A percentile compares a stretch with the other conserved stretches of the same genome.
Evolutionary conservation across 2,797 vertebrate genomes (phyloP).

Genomic region (Gallinago solitaria): DNA sequence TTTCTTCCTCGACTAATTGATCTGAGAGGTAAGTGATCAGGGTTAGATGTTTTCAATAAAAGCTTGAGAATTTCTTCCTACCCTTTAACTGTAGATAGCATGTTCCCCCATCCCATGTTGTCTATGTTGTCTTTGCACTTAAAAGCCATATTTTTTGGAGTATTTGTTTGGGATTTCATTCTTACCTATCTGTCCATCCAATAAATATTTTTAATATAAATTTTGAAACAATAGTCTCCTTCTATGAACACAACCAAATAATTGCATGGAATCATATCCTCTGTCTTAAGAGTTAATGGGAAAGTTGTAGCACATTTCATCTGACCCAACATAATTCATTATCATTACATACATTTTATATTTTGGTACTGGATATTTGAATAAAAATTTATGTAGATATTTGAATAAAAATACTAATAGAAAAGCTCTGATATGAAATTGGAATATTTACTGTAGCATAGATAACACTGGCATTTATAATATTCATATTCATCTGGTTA

Average conservation of each 20-base stretch:
- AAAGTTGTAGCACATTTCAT: not conserved
- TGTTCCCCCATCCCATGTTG: accelerated
- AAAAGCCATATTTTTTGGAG: not conserved
- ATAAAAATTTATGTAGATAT: not conserved
- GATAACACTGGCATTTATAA: not conserved
- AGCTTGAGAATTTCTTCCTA: not conserved
- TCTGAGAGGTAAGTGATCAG: not conserved
- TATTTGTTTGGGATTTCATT: accelerated
- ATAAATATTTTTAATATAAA: not conserved
- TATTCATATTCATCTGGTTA: not conserved
- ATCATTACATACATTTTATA: not conserved
- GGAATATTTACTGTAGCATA: not conserved
- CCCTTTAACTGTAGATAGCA: not conserved
- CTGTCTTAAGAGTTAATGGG: not conserved
- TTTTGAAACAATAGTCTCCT: not conserved
- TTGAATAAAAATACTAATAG: not conserved
- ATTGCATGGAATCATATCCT: not conserved
- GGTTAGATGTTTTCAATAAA: not conserved
- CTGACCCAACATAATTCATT: not conserved
- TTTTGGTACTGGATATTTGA: not conserved
- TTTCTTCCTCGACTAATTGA: not conserved
- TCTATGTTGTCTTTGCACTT: not conserved
- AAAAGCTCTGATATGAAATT: not conserved
- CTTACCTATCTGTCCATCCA: accelerated
- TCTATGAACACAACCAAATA: not conserved